A percentile compares a stretch with the other conserved stretches of the same genome.
These are phyloP conservation scores for Epinotia nisella DNA, from an alignment of 2,888 invertebrate genomes.

Conservation along the genomic window DNA sequence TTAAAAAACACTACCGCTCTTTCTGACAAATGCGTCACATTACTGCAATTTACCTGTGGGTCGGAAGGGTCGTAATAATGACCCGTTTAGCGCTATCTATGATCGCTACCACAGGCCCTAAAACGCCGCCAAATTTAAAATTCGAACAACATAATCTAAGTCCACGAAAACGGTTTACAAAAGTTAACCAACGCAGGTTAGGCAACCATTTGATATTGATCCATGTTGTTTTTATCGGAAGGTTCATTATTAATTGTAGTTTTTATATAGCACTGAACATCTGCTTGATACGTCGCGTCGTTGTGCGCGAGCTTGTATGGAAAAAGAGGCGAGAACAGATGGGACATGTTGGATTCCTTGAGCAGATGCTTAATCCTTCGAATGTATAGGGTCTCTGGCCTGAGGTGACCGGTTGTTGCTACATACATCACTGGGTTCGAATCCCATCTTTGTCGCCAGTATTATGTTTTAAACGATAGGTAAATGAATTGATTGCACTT, in stretches of 20 bases:
- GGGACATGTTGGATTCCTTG: constrained; percentile 81
- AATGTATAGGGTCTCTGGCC: constrained; percentile 55
- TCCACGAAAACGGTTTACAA: constrained; percentile 60
- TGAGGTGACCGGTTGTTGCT: constrained; percentile 2
- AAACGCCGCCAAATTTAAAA: constrained; percentile 78
- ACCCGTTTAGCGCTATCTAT: constrained; percentile 77
- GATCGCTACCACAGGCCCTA: constrained; percentile 69
- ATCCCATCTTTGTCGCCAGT: too few relatives aligned
- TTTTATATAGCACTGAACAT: constrained; percentile 63
- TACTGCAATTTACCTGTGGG: constrained; percentile 67
- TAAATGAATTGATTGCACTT: too few relatives aligned
- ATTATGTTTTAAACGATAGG: too few relatives aligned
- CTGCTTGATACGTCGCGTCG: constrained; percentile 63
- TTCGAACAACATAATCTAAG: constrained; percentile 80
- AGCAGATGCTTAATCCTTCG: constrained; percentile 83
- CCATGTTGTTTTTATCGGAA: constrained; percentile 10
- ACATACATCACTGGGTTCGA: background rate
- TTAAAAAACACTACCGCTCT: constrained; percentile 62
- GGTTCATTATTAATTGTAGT: constrained; percentile 46
- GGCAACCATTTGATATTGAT: constrained; percentile 43
- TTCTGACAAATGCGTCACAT: constrained; percentile 75
- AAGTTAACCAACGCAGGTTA: constrained; percentile 51
- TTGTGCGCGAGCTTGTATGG: constrained; percentile 78
- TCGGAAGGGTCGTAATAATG: constrained; percentile 75
- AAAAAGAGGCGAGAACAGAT: constrained; percentile 80